Evolutionary conservation across 2,888 invertebrate species (phyloP).

Genomic region (Nycteola revayana): DNA sequence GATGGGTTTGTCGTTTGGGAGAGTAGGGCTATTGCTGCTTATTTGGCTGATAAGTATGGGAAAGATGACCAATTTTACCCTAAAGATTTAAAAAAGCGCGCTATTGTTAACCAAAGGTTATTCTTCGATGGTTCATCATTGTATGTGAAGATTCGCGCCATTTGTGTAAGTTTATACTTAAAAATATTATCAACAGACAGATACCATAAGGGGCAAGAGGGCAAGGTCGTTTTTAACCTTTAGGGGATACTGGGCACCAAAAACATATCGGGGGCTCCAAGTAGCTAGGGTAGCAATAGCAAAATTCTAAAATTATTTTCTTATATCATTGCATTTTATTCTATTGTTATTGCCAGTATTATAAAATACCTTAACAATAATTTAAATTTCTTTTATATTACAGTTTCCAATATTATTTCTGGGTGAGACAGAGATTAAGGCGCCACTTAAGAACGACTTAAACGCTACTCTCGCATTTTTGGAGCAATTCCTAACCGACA

Average conservation of each 20-base stretch:
- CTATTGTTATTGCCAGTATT: no score
- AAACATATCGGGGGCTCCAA: no score
- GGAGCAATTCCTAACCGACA: slow-evolving; percentile 80
- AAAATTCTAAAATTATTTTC: no score
- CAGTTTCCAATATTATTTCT: slow-evolving; percentile 84
- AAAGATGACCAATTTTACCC: slow-evolving; percentile 84
- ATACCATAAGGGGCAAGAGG: no score
- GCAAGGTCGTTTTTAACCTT: no score
- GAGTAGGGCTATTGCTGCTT: slow-evolving; percentile 84
- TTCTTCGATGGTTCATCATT: slow-evolving; percentile 84
- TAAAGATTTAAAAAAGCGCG: slow-evolving; percentile 78
- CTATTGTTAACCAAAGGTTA: slow-evolving; percentile 83
- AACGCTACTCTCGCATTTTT: slow-evolving; percentile 83
- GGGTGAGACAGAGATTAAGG: slow-evolving; percentile 80
- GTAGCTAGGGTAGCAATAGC: no score
- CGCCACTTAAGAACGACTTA: slow-evolving; percentile 76
- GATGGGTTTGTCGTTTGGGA: slow-evolving; percentile 86
- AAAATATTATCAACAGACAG: no score
- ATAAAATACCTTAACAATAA: no score
- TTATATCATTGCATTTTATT: slow-evolving; percentile 1
- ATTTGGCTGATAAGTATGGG: slow-evolving; percentile 83
- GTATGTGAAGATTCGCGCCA: slow-evolving; percentile 83
- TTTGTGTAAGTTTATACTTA: slow-evolving; percentile 76
- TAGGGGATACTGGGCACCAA: no score
- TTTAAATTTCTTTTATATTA: slow-evolving; percentile 28